Base-by-base conservation (phyloP, 2,113 vertebrate species). In the Coryphaenoides rupestris region DNA sequence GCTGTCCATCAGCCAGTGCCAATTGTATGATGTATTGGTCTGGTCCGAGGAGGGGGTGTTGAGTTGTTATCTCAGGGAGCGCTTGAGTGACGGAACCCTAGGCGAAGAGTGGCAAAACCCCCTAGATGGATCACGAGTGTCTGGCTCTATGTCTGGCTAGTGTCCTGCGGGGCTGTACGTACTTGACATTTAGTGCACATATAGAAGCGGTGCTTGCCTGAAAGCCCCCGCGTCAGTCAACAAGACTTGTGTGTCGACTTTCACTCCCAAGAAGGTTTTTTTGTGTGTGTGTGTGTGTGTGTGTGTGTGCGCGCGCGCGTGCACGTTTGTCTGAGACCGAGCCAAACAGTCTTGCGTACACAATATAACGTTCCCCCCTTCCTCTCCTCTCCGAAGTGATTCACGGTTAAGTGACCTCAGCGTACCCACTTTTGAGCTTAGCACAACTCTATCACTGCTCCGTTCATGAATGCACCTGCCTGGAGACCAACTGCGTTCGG, bases 91-190 rank as follows among this genome's bases (percentile, higher is more conserved):
- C 67, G 60, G 70, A 40, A 68, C 26, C 33, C 47, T 26, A 65
- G 68, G 67, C 68, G 65, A 12, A 65, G 76, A 72, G 66, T 70
- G 77, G 76, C 76, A 58, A 50, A 58, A 50, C 64, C 56, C 65
- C 59, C 57, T 65, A 28, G 16, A 21, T 24, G 49, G 69, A 61
- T 57, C 53, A 40, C 50, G n/a, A 33, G 54, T 56, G 70, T 82
- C 79, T 84, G 77, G 81, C 77, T 83, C 75, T 40, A 62, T 17
- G 73, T 86, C 77, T 82, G 60, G 80, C 64, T 64, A 72, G 63
- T 68, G 55, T 71, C 58, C 58, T 40, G 62, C 46, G 33, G 61
- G 55, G 19, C 2, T 47, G 49, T 4, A 4, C 65, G 55, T 60
- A 6, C 33, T 40, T 40, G 33, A 40, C 33, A 40, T 40, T 40